Conservation (phyloP, 1,140 invertebrate genomes). For the Trichoplusia ni region DNA sequence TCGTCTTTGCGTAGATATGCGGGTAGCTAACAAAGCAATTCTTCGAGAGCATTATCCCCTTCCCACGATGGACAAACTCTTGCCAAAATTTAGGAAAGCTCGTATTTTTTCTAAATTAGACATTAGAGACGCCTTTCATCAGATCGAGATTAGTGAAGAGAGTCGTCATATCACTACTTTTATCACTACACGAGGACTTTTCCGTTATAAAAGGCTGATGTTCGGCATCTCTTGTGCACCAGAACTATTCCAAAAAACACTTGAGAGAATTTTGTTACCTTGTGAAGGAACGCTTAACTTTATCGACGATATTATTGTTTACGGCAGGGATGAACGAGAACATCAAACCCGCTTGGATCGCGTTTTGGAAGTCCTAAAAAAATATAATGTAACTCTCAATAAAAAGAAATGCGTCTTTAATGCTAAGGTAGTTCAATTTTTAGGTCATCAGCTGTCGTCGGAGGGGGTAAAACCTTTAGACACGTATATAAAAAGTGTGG, state of each 20-base stretch:
- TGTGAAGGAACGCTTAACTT: conserved; percentile 1
- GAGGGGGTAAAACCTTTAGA: no score
- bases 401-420: no score
- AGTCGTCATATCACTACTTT: conserved; percentile 39
- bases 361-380: not conserved
- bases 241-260: conserved; percentile 38
- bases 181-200: conserved; percentile 36
- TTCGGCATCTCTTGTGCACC: conserved; percentile 25
- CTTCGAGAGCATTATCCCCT: conserved; percentile 57
- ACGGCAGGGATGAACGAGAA: not conserved
- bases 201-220: conserved; percentile 35
- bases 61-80: conserved; percentile 56
- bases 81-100: conserved; percentile 46
- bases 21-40: conserved; percentile 60
- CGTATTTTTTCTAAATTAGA: not conserved
- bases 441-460: no score
- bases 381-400: not conserved
- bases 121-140: not conserved
- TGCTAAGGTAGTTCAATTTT: no score
- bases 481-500: not conserved
- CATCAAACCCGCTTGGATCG: not conserved
- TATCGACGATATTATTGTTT: conserved; percentile 2
- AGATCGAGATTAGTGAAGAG: conserved; percentile 32
- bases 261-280: conserved; percentile 25
- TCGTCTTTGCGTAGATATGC: conserved; percentile 66